A percentile compares a stretch with the other conserved stretches of the same genome.
Evolutionary conservation across 2,888 invertebrate genomes (phyloP).

Genomic region (Dicyrtoma fusca): DNA sequence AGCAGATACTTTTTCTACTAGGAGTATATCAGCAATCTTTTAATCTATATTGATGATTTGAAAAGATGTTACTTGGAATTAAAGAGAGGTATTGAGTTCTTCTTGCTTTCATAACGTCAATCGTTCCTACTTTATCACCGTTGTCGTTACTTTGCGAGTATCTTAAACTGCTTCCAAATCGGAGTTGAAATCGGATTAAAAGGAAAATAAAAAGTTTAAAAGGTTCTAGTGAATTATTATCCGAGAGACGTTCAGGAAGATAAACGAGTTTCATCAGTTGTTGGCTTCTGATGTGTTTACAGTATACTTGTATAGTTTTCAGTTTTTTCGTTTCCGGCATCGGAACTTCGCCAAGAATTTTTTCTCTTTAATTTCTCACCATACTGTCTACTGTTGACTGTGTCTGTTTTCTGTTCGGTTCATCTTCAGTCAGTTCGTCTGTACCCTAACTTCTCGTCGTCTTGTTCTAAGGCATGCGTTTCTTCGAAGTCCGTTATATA

Average conservation of each 20-base stretch:
- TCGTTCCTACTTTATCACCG: too few species aligned
- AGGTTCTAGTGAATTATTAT: constrained; percentile 24
- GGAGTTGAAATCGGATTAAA: background rate
- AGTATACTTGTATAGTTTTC: background rate
- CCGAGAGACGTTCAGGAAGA: constrained; percentile 10
- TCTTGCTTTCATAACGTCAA: too few species aligned
- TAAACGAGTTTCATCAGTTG: constrained; percentile 7
- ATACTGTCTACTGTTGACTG: background rate
- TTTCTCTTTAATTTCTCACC: background rate
- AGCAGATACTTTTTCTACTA: too few species aligned
- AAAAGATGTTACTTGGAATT: too few species aligned
- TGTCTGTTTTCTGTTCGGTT: background rate
- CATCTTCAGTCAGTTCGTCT: background rate
- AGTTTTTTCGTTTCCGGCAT: constrained; percentile 21
- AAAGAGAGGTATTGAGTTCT: too few species aligned
- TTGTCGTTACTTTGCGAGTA: too few species aligned
- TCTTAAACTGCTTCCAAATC: too few species aligned
- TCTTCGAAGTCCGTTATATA: too few species aligned
- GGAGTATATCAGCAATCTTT: too few species aligned
- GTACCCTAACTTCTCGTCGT: too few species aligned
- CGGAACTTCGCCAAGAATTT: constrained; percentile 24
- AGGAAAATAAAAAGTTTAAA: background rate
- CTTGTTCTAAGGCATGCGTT: too few species aligned
- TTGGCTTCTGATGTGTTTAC: constrained; percentile 12
- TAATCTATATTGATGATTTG: too few species aligned